Base-by-base conservation (phyloP, 2,888 invertebrate genomes). In the Labia minor region DNA sequence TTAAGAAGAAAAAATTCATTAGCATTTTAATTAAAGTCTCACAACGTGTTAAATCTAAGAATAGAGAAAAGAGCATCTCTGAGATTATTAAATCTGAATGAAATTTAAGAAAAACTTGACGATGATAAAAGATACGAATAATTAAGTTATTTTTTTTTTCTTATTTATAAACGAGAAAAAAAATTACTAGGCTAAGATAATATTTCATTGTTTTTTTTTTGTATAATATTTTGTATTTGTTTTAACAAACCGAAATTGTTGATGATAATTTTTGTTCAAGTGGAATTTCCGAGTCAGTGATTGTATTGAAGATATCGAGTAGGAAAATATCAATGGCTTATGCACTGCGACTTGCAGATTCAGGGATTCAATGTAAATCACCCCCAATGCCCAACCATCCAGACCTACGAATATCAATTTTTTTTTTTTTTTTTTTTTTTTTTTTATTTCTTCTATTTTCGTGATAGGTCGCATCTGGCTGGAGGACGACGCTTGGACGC, bases 41-140 rank as follows among this genome's bases (percentile, higher is more conserved):
- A 49, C 49, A 49, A 49, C 49, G 49, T 49, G 49, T 49, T 49
- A 49, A 49, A 49, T 49, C 49, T 49, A 49, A 49, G 49, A 49
- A 49, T 49, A 49, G 49, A 16, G 49, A 49, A 49, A 49, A 49
- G 49, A 49, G 49, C n/a, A 49, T 49, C 14, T 14, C 49, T 14
- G 49, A 49, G 49, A 49, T 49, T 49, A 49, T 49, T 49, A 49
- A 49, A 49, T 49, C 49, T 49, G 49, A 49, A 49, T 49, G 49
- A 49, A 49, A 49, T 49, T 49, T 49, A 49, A 49, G 49, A 49
- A 49, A 49, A 49, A 49, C n/a, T 4, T 14, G 8, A n/a, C 14
- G 49, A 16, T 49, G 49, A 49, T 11, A 49, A 49, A 49, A 49
- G 49, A 49, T 49, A 16, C 49, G 49, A 49, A 49, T 49, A 49